These are phyloP conservation scores for Zenarchopterus dispar DNA, from an alignment of 2,797 vertebrate species.

Conservation along the genomic window DNA sequence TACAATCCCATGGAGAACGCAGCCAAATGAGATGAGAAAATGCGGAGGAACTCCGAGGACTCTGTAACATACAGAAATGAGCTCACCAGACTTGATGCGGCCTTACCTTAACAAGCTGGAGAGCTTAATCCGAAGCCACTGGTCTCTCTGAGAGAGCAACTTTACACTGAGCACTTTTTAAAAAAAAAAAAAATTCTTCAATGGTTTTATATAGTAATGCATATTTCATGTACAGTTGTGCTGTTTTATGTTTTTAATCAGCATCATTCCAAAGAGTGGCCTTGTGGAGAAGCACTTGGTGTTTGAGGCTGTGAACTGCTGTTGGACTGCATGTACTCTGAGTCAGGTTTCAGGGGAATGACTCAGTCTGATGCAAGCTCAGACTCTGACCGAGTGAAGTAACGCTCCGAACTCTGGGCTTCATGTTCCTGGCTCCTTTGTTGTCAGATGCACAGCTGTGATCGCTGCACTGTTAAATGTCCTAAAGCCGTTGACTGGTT, in stretches of 20 bases:
- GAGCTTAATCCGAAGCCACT: slow-evolving; percentile 47
- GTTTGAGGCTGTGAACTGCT: slow-evolving; percentile 35
- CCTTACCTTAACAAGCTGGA: slow-evolving; percentile 44
- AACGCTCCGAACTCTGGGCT: slow-evolving; percentile 45
- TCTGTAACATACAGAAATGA: slow-evolving; percentile 2
- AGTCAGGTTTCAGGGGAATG: slow-evolving; percentile 57
- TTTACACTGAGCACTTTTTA: slow-evolving; percentile 81
- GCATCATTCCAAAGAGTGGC: slow-evolving; percentile 84
- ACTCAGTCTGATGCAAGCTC: slow-evolving; percentile 47
- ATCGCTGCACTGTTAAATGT: slow-evolving; percentile 46
- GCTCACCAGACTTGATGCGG: slow-evolving; percentile 7
- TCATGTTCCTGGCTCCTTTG: slow-evolving; percentile 19
- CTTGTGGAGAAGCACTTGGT: slow-evolving; percentile 43
- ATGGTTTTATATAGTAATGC: slow-evolving; percentile 56
- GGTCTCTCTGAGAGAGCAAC: slow-evolving; percentile 70
- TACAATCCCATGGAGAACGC: slow-evolving; percentile 84
- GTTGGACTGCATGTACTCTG: slow-evolving; percentile 37
- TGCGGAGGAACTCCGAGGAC: slow-evolving; percentile 9
- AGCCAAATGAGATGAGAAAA: slow-evolving; percentile 67
- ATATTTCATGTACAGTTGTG: slow-evolving; percentile 52
- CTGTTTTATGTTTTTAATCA: slow-evolving; percentile 74
- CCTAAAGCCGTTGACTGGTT: slow-evolving; percentile 47
- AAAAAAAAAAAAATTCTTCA: slow-evolving; percentile 27
- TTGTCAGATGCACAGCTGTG: slow-evolving; percentile 30
- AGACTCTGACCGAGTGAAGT: slow-evolving; percentile 32